Base-by-base conservation (phyloP, 2,888 invertebrate species). In the Eupithecia exiguata region DNA sequence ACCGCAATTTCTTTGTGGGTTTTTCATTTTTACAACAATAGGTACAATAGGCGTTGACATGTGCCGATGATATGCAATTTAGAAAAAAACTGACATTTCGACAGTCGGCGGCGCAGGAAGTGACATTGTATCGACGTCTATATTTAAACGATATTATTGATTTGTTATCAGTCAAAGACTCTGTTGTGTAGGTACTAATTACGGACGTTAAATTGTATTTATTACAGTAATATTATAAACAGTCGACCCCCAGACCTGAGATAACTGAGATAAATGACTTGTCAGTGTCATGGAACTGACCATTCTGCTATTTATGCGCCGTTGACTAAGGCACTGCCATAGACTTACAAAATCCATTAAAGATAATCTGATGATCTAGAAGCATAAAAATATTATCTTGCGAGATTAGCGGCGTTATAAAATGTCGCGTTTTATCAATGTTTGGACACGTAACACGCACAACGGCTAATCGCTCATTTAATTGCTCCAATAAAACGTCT, bases 401-500 rank as follows among this genome's bases (percentile, higher is more conserved):
- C 79, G 81, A 87, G 89, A 90, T 90, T 89, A 88, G 71, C 65
- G 43, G 75, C 83, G 84, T 84, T 86, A 85, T 89, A 88, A 88
- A 89, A 84, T 89, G 89, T 88, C 89, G 88, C 87, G 89, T 91
- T 73, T 88, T 88, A 91, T 92, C 91, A 90, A 85, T 87, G 87
- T 89, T 87, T 88, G 84, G 90, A 88, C 89, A 84, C 85, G 88
- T 89, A 88, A 86, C 86, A 85, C 87, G 87, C 84, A 89, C 89
- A 83, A 85, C 87, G 84, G 87, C 89, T 92, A 91, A 92, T 93
- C 91, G 89, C 83, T 79, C 77, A 81, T 89, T 93, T 93, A 94
- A 94, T 94, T 93, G 91, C 92, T 88, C 87, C 90, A 91, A 93
- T 94, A 93, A 94, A 94, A 91, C 87, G 88, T 91, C 91, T 92